phyloP scores from a whole-genome alignment of 2,888 invertebrate species.

The Galeruca laticollis region DNA sequence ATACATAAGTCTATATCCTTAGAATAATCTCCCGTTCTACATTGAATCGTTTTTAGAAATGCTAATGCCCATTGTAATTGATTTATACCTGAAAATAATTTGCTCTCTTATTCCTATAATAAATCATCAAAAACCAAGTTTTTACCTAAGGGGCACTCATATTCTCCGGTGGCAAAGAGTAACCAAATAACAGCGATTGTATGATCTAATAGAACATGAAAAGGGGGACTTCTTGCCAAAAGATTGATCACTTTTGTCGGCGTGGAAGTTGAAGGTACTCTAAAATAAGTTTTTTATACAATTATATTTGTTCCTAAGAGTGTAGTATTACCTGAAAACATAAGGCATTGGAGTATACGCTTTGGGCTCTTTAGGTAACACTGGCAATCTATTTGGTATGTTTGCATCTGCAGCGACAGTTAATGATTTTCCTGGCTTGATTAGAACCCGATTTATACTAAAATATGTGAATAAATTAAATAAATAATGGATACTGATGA shows the following conservation, averaged over 20 bases:
- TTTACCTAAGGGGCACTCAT: slow-evolving; percentile 48
- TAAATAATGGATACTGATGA: neutral
- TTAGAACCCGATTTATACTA: slow-evolving; percentile 47
- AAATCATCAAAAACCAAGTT: neutral
- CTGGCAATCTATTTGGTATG: slow-evolving; percentile 39
- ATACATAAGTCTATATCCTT: slow-evolving; percentile 64
- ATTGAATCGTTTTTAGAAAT: slow-evolving; percentile 62
- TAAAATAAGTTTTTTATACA: slow-evolving; percentile 49
- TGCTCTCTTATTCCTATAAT: neutral
- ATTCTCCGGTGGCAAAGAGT: slow-evolving; percentile 60
- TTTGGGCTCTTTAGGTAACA: slow-evolving; percentile 41
- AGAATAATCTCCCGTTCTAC: slow-evolving; percentile 60
- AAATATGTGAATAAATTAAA: slow-evolving; percentile 11
- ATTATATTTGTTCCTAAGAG: neutral
- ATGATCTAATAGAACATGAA: slow-evolving; percentile 64
- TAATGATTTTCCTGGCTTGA: slow-evolving; percentile 46
- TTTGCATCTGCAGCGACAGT: slow-evolving; percentile 5
- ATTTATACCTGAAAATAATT: slow-evolving; percentile 58
- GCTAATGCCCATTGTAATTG: slow-evolving; percentile 66
- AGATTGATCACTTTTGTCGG: slow-evolving; percentile 51
- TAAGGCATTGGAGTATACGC: slow-evolving; percentile 60
- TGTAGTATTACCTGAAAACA: slow-evolving; percentile 43
- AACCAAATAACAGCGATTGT: slow-evolving; percentile 66
- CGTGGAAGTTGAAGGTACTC: slow-evolving; percentile 52
- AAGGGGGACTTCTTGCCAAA: slow-evolving; percentile 61